Evolutionary conservation across 2,113 vertebrate genomes (phyloP).

Genomic region (Rhinopomastus cyanomelas): DNA sequence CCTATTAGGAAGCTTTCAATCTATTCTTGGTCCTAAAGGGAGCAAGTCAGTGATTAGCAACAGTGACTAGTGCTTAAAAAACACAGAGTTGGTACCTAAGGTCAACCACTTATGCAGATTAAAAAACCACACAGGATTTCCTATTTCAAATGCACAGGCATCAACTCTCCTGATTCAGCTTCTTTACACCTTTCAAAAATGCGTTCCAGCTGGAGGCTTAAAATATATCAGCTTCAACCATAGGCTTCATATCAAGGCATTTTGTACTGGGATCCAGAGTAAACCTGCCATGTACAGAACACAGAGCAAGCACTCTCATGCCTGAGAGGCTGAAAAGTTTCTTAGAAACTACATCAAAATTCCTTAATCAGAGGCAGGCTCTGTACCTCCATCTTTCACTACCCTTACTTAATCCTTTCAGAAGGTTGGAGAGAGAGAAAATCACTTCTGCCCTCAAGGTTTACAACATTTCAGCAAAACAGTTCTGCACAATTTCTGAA

Average conservation of each 20-base stretch:
- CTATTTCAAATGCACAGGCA: not conserved
- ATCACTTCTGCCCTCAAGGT: slow-evolving; percentile 9
- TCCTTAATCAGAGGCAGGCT: not conserved
- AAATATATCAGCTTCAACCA: not conserved
- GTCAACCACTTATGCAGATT: not conserved
- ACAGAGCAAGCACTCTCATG: not conserved
- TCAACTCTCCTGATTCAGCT: not conserved
- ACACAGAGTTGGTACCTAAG: not conserved
- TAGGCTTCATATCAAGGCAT: not conserved
- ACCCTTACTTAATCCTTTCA: not conserved
- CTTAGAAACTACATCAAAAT: not conserved
- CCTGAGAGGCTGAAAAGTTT: not conserved
- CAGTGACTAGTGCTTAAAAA: not conserved
- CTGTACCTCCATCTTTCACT: not conserved
- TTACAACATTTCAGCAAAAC: slow-evolving; percentile 4
- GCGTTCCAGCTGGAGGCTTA: not conserved
- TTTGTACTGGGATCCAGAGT: not conserved
- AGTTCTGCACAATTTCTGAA: not conserved
- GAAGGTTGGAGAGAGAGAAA: not conserved
- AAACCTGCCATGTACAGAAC: not conserved
- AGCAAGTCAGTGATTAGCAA: not conserved
- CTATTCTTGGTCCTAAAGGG: not conserved
- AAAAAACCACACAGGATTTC: not conserved
- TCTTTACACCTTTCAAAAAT: not conserved
- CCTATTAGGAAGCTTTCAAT: not conserved